Evolutionary conservation across 2,888 invertebrate species (phyloP).

Genomic region (Cancer borealis): DNA sequence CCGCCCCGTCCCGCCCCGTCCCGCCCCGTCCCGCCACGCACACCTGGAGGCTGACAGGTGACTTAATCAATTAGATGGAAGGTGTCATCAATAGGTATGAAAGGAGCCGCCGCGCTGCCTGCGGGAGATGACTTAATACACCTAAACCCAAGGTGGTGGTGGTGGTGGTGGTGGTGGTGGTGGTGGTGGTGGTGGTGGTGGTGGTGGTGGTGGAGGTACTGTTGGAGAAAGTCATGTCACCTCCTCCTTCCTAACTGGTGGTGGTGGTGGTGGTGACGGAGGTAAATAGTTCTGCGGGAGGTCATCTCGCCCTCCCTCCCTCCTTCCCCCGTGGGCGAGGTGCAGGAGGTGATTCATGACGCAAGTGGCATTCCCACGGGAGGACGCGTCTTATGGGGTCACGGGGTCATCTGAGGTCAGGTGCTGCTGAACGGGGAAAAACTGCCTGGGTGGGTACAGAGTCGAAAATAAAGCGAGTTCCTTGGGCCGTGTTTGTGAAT

Average conservation of each 20-base stretch:
- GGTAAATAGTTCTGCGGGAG: neutral
- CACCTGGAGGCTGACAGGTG: neutral
- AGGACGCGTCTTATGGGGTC: constrained; percentile 6
- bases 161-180: too few species aligned
- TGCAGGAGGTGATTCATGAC: neutral
- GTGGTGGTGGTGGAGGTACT: too few species aligned
- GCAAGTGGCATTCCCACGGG: constrained; percentile 27
- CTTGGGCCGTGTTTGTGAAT: neutral
- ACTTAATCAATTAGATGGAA: neutral
- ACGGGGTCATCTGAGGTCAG: constrained; percentile 31
- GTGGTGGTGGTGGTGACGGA: neutral
- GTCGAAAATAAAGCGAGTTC: neutral
- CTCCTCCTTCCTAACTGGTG: too few species aligned
- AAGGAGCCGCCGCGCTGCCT: too few species aligned
- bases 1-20: too few species aligned
- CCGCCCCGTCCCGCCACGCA: too few species aligned
- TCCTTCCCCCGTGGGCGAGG: neutral
- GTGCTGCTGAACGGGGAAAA: neutral
- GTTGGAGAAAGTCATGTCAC: too few species aligned
- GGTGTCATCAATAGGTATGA: neutral
- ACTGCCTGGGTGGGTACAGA: neutral
- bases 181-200: too few species aligned
- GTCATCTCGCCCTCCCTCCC: neutral
- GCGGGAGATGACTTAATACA: too few species aligned
- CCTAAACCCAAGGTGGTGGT: too few species aligned